Evolutionary conservation across 2,113 vertebrate species (phyloP), one percentile per base, ranked within the genome.

Genomic region (Acrocephalus arundinaceus): DNA sequence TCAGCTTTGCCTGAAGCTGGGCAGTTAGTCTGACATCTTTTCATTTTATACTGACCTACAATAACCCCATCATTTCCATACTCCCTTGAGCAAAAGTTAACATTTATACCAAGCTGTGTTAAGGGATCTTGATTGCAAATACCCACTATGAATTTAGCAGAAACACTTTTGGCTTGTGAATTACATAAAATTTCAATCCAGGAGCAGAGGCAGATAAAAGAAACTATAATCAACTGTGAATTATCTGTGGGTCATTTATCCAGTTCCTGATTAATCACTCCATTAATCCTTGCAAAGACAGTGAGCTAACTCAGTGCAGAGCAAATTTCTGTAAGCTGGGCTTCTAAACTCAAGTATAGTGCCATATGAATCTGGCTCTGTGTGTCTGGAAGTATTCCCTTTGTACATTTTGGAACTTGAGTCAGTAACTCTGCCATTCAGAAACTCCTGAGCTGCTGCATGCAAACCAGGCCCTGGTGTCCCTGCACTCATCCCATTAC

Each of bases 201-300:
- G 62, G 54, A 92, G 45, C 84, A 87, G 49, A 87, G 76, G 67
- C 65, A 80, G 73, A 91, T 78, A 94, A 95, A 95, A 97, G 80
- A 92, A 95, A 87, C 39, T 65, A 75, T 87, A 94, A 92, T 92
- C 84, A 93, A 68, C 89, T 65, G 52, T 88, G 90, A 95, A 86
- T 88, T 94, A 93, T 90, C 76, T 93, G 90, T n/a, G 52, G 86
- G 89, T 94, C 48, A 5, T 93, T 96, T 93, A 89, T 96, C 86
- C 11, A 1, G 49, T 94, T 93, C 68, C 80, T 92, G 91, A 95
- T 95, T 95, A 97, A 94, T 93, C 76, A 90, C 31, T 78, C 68
- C 76, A 78, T 91, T 94, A 94, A 85, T 89, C 2, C 15, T 45
- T 94, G 80, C 57, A 87, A 81, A 96, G 65, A 81, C 57, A 89